phyloP scores from a whole-genome alignment of 1,140 invertebrate genomes.

The Drosophila nikananu region DNA sequence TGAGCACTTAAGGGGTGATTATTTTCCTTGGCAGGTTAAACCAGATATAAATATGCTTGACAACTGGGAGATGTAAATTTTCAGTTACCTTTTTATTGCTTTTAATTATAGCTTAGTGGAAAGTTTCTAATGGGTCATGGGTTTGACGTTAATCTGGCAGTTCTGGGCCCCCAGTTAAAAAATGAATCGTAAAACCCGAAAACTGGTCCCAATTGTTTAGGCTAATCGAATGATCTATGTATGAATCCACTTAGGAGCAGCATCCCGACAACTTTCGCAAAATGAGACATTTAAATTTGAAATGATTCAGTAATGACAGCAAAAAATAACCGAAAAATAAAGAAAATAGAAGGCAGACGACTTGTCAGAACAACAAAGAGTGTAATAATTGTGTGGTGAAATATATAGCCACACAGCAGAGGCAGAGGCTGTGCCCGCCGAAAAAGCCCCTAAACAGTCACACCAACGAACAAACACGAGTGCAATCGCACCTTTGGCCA shows the following conservation, averaged over 20 bases:
- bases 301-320: conserved; percentile 48
- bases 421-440: conserved; percentile 6
- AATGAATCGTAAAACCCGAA: conserved; percentile 20
- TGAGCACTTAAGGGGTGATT: not conserved
- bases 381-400: conserved; percentile 48
- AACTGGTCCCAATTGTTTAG: conserved; percentile 33
- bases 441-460: conserved; percentile 50
- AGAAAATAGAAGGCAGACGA: conserved; percentile 1
- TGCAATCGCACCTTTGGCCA: conserved; percentile 14
- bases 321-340: conserved; percentile 11
- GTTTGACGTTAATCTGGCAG: conserved; percentile 8
- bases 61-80: not conserved
- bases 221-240: conserved; percentile 46
- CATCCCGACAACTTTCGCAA: conserved; percentile 46
- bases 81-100: not conserved
- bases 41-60: not conserved
- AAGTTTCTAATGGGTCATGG: conserved; percentile 2
- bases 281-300: conserved; percentile 56
- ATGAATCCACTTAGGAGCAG: conserved; percentile 36
- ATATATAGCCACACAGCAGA: conserved; percentile 33
- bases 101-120: conserved; percentile 2
- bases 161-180: conserved; percentile 12
- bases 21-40: not conserved
- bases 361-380: conserved; percentile 32
- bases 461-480: conserved; percentile 6